Base-by-base conservation (phyloP, 2,113 vertebrate species). In the Melanostigma gelatinosum region DNA sequence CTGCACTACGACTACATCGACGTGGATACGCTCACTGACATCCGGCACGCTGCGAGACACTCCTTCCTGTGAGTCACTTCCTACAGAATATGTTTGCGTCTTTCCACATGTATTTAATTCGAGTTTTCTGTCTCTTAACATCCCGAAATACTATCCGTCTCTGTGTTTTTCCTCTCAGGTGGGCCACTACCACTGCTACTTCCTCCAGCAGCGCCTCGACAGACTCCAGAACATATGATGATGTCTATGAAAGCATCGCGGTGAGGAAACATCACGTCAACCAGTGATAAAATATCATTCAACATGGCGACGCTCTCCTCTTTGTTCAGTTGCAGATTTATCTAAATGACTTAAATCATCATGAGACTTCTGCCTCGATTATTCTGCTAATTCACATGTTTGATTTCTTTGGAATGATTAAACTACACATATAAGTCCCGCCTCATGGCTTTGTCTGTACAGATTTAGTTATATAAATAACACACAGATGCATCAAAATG, bases 1-100 rank as follows among this genome's bases (percentile, higher is more conserved):
- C 84, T 99, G 86, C 98, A 99, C 93, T 99, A 99, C 0, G 98
- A 99, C 91, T 99, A 99, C 0, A 96, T 99, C 71, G 98, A 99
- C 0, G 97, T 99, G 94, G 98, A 99, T 87, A 98, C 96, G 0
- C 95, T 99, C 68, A 96, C 96, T 70, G 97, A 97, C 92, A 99
- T 99, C 36, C 96, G 96, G 87, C 96, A 96, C 0, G 97, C 97
- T 0, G 97, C 97, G 75, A 95, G 97, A 27, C 95, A 97, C 93
- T 99, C 98, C 70, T 99, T 99, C 93, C 93, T 98, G 98, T 99
- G 94, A 97, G 98, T 89, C 75, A 64, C 70, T 64, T 58, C 70
- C 70, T 22, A 8, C 27, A 61, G 11, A 40, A 48, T 72, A 18
- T 50, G 0, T 57, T 36, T 24, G 22, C 50, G 27, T 70, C 29